Evolutionary conservation across 1,140 invertebrate species (phyloP).

Genomic region (Drosophila varians): DNA sequence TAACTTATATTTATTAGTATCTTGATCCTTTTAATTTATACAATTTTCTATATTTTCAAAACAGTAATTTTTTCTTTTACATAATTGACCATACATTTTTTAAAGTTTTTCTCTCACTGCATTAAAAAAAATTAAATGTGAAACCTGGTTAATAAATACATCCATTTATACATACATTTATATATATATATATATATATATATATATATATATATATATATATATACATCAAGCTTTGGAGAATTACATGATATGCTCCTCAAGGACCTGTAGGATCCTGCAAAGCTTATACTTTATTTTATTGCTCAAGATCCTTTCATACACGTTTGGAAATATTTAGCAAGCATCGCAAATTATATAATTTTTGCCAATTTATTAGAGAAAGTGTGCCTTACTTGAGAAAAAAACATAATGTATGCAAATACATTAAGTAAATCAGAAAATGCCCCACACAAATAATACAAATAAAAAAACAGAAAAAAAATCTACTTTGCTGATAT

Average conservation of each 20-base stretch:
- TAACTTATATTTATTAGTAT: too few species aligned
- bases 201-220: not conserved
- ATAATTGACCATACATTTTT: too few species aligned
- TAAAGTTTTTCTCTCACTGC: too few species aligned
- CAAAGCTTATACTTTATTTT: too few species aligned
- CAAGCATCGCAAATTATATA: constrained; percentile 17
- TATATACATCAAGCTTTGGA: too few species aligned
- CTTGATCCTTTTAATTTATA: too few species aligned
- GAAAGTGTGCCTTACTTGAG: not conserved
- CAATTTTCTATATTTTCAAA: too few species aligned
- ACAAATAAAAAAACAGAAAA: not conserved
- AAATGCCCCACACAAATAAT: not conserved
- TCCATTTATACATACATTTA: too few species aligned
- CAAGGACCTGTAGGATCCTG: not conserved
- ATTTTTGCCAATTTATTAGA: constrained; percentile 11
- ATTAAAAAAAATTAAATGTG: too few species aligned
- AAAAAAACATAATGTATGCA: not conserved
- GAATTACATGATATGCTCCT: not conserved
- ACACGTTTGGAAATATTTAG: not conserved
- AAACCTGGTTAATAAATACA: too few species aligned
- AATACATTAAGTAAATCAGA: not conserved
- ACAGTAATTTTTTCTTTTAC: too few species aligned
- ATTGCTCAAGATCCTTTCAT: not conserved
- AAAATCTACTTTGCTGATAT: constrained; percentile 23
- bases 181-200: not conserved